These are phyloP conservation scores for Peucedramus taeniatus DNA, from an alignment of 2,113 vertebrate species.

Conservation along the genomic window DNA sequence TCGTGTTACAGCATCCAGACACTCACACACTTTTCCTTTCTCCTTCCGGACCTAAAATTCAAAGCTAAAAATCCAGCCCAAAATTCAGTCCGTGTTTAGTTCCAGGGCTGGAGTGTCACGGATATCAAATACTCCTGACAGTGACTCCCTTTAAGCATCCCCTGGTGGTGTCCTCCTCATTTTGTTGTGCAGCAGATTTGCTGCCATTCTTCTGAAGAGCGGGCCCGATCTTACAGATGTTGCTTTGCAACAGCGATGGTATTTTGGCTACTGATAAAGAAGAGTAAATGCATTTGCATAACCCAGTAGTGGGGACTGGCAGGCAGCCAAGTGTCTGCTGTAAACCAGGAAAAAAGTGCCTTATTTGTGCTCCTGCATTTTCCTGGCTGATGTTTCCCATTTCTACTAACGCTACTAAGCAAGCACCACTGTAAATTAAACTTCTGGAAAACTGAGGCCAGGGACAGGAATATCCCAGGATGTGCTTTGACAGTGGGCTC, in stretches of 20 bases:
- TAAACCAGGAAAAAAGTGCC: neutral
- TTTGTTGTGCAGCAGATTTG: neutral
- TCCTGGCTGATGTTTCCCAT: neutral
- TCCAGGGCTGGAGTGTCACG: neutral
- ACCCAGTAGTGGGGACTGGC: neutral
- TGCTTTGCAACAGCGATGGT: neutral
- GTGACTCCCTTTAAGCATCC: neutral
- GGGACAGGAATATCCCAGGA: neutral
- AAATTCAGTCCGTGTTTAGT: neutral
- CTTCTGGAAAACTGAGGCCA: neutral
- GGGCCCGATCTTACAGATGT: neutral
- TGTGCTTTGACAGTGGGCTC: accelerated
- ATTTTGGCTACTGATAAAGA: constrained; percentile 27
- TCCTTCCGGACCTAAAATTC: neutral
- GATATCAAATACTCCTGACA: neutral
- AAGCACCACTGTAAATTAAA: neutral
- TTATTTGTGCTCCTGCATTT: neutral
- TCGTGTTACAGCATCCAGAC: neutral
- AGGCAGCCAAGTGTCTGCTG: constrained; percentile 8
- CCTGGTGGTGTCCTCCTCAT: neutral
- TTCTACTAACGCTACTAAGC: neutral
- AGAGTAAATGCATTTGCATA: constrained; percentile 18
- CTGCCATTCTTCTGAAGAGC: neutral
- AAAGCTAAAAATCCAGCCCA: neutral
- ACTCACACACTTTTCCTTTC: neutral